Conservation (phyloP, 2,888 invertebrate species). For the Chymomyza fuscimana region DNA sequence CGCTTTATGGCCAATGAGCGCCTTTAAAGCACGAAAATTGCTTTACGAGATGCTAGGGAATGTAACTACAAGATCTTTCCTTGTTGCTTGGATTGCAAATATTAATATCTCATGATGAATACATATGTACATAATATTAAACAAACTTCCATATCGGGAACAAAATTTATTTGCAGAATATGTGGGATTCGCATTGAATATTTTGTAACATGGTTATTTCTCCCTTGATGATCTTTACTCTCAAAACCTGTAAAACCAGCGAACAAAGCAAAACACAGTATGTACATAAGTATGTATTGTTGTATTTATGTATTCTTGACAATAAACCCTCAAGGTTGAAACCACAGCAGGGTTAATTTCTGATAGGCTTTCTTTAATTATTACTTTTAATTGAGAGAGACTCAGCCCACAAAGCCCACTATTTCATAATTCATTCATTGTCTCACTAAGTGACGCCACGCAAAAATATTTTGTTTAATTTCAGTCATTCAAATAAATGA, state of each 20-base stretch:
- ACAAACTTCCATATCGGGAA: too few relatives aligned
- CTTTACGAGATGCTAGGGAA: too few relatives aligned
- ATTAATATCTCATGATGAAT: too few relatives aligned
- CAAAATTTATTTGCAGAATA: too few relatives aligned
- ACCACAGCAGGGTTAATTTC: background rate
- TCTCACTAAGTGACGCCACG: conserved; percentile 26
- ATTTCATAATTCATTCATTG: conserved; percentile 46
- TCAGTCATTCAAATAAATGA: background rate
- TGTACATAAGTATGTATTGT: background rate
- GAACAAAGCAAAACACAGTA: background rate
- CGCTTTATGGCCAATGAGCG: too few relatives aligned
- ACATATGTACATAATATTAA: too few relatives aligned
- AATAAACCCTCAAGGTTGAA: background rate
- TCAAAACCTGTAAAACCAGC: background rate
- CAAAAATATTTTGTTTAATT: conserved; percentile 2
- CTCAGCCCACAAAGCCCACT: background rate
- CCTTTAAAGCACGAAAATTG: too few relatives aligned
- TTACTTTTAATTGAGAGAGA: background rate
- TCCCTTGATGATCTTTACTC: background rate
- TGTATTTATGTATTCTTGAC: background rate
- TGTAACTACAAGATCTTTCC: too few relatives aligned
- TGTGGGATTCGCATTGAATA: background rate
- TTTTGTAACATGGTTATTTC: background rate
- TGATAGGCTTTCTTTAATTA: conserved; percentile 7
- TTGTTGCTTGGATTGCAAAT: too few relatives aligned